Conservation (phyloP, 2,888 invertebrate genomes). For the Zeuzera pyrina region DNA sequence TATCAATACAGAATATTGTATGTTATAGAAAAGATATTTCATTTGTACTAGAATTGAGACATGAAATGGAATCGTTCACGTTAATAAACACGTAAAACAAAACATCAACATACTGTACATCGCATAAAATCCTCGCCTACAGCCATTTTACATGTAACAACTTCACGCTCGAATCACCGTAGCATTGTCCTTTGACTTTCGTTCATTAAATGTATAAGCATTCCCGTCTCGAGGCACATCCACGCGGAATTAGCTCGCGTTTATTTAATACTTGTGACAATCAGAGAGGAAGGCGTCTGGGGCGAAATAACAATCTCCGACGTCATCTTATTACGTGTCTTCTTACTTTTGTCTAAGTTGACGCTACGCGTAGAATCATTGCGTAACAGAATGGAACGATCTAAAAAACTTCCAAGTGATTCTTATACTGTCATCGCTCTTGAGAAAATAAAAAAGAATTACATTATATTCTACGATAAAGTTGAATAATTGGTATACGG, state of each 20-base stretch:
- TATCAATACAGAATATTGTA: too few species aligned
- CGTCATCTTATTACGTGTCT: slow-evolving; percentile 38
- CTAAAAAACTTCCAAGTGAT: too few species aligned
- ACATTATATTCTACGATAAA: too few species aligned
- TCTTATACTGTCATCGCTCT: too few species aligned
- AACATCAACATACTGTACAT: neutral
- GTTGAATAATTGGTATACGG: too few species aligned
- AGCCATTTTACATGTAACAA: slow-evolving; percentile 11
- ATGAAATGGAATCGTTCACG: neutral
- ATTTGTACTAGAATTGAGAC: too few species aligned
- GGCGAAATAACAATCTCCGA: slow-evolving; percentile 39
- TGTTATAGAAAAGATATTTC: too few species aligned
- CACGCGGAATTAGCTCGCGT: slow-evolving; percentile 42
- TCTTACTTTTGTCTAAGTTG: slow-evolving; percentile 26
- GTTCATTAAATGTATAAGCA: slow-evolving; percentile 37
- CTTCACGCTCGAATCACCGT: slow-evolving; percentile 29
- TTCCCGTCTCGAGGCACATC: slow-evolving; percentile 31
- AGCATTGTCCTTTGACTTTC: slow-evolving; percentile 31
- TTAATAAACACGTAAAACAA: neutral
- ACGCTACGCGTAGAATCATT: slow-evolving; percentile 9
- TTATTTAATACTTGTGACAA: slow-evolving; percentile 56
- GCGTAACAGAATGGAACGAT: too few species aligned
- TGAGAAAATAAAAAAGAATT: too few species aligned
- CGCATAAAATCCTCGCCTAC: slow-evolving; percentile 9
- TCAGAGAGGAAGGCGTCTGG: slow-evolving; percentile 30